phyloP scores from a whole-genome alignment of 37 sponge, comb jelly and placozoan genomes.

The Spongilla lacustris region DNA sequence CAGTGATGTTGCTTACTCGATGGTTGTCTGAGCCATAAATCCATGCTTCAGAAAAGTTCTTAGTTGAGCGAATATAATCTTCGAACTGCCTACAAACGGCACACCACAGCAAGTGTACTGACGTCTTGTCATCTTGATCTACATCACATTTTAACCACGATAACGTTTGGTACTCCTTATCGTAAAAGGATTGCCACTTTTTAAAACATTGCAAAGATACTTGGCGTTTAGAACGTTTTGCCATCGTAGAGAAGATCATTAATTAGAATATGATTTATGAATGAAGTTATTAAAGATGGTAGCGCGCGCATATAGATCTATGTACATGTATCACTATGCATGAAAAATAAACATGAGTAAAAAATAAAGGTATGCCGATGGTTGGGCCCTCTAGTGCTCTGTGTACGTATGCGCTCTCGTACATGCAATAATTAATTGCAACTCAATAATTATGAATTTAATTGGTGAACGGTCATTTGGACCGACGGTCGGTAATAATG shows the following conservation, averaged over 20 bases:
- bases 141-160: slow-evolving; percentile 2
- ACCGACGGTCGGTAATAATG: too few relatives aligned
- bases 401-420: too few relatives aligned
- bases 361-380: too few relatives aligned
- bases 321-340: too few relatives aligned
- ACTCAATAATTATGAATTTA: too few relatives aligned
- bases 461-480: too few relatives aligned
- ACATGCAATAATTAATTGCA: too few relatives aligned
- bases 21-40: slow-evolving; percentile 68
- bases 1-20: slow-evolving; percentile 58
- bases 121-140: background rate
- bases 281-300: too few relatives aligned
- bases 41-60: slow-evolving; percentile 63
- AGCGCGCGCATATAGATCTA: too few relatives aligned
- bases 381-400: too few relatives aligned
- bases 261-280: too few relatives aligned
- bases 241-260: background rate
- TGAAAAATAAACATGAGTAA: too few relatives aligned
- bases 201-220: background rate
- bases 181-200: background rate
- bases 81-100: background rate
- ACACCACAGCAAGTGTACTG: background rate
- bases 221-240: background rate
- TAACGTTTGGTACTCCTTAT: slow-evolving; percentile 4
- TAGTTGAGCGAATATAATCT: slow-evolving; percentile 4